Percentiles rank a stretch among this genome's conserved stretches.
Evolutionary conservation across 2,797 vertebrate genomes (phyloP).

Genomic region (Amblyraja radiata): DNA sequence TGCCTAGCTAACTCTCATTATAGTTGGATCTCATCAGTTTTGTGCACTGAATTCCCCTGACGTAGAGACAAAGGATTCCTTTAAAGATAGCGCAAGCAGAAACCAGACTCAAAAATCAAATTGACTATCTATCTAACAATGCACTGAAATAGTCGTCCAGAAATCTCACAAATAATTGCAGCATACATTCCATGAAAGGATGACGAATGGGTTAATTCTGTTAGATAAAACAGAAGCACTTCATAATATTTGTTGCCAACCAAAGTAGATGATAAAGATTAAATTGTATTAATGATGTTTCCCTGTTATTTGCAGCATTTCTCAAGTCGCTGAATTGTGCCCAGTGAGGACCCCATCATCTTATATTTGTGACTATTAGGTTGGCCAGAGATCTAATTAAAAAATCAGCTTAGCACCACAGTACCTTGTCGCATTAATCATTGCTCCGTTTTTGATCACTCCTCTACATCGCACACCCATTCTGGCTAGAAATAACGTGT

Average conservation of each 20-base stretch:
- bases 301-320: background rate
- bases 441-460: background rate
- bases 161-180: background rate
- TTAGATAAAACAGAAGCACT: background rate
- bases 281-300: background rate
- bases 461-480: background rate
- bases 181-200: background rate
- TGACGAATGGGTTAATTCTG: background rate
- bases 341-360: background rate
- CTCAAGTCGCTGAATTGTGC: background rate
- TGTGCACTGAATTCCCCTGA: background rate
- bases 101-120: background rate
- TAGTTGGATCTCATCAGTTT: background rate
- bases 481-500: background rate
- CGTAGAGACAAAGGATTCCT: background rate
- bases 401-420: background rate
- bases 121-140: background rate
- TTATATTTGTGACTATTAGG: constrained; percentile 7
- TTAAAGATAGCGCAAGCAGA: background rate
- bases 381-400: constrained; percentile 2
- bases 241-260: background rate
- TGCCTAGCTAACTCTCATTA: background rate
- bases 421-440: background rate
- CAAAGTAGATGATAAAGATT: constrained; percentile 7
- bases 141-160: background rate